A percentile compares a stretch with the other conserved stretches of the same genome.
Evolutionary conservation across 2,113 vertebrate genomes (phyloP).

Genomic region (Alosa alosa): DNA sequence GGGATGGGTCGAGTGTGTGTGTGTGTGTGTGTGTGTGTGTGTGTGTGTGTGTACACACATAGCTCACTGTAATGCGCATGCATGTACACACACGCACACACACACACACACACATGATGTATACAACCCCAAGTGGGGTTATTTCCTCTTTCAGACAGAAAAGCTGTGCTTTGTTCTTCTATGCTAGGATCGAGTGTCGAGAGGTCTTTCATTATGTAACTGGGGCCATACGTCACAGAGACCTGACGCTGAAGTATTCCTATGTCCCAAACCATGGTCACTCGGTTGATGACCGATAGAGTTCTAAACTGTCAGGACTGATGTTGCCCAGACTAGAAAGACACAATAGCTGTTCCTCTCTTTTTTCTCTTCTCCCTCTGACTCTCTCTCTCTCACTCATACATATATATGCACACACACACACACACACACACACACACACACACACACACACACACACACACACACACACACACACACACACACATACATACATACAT

Average conservation of each 20-base stretch:
- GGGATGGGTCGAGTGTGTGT: conserved; percentile 18
- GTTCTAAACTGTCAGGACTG: neutral
- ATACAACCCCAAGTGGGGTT: neutral
- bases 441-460: conserved; percentile 19
- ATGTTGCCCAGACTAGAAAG: neutral
- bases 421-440: conserved; percentile 19
- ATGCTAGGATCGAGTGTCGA: neutral
- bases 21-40: neutral
- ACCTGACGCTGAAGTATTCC: neutral
- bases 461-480: conserved; percentile 21
- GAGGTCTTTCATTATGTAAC: neutral
- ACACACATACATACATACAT: conserved; percentile 14
- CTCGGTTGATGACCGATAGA: too few species aligned
- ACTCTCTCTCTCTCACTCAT: too few species aligned
- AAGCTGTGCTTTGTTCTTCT: neutral
- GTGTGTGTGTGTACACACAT: neutral
- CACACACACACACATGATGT: neutral
- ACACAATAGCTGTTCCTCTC: too few species aligned
- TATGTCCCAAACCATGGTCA: too few species aligned
- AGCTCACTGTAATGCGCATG: neutral
- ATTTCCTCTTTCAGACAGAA: neutral
- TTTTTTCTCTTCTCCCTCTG: too few species aligned
- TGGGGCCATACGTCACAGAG: neutral
- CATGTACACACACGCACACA: neutral
- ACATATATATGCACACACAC: too few species aligned